Percentiles rank a stretch among this genome's conserved stretches.
phyloP scores from a whole-genome alignment of 1,140 invertebrate species.

The Zaprionus camerounensis region DNA sequence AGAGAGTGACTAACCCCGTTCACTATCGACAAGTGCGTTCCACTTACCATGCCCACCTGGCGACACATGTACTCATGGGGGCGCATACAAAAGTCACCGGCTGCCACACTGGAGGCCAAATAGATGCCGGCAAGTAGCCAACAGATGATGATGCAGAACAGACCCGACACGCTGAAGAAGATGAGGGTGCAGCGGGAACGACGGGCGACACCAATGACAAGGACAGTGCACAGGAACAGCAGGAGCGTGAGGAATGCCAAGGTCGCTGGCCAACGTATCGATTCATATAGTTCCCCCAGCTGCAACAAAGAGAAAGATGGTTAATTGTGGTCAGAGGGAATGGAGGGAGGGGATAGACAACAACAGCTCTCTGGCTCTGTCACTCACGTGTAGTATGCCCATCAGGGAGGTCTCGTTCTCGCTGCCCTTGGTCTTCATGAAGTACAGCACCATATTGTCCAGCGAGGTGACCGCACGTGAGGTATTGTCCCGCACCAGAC shows the following conservation, averaged over 20 bases:
- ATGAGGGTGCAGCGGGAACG: constrained; percentile 93
- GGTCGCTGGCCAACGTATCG: constrained; percentile 91
- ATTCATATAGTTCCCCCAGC: constrained; percentile 86
- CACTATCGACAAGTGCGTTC: neutral
- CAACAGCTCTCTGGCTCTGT: neutral
- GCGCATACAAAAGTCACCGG: constrained; percentile 90
- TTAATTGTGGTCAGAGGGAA: neutral
- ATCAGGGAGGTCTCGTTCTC: constrained; percentile 89
- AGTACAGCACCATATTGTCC: constrained; percentile 87
- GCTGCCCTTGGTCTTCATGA: constrained; percentile 88
- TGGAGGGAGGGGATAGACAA: neutral
- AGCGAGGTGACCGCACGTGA: constrained; percentile 86
- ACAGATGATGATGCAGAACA: constrained; percentile 92
- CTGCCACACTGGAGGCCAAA: constrained; percentile 88
- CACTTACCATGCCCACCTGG: constrained; percentile 82
- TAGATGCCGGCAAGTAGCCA: constrained; percentile 92
- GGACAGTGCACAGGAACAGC: constrained; percentile 91
- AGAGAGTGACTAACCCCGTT: neutral
- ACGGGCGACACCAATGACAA: constrained; percentile 92
- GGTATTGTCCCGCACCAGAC: constrained; percentile 88
- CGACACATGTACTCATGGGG: constrained; percentile 86
- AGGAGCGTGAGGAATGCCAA: constrained; percentile 91
- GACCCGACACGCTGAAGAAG: constrained; percentile 90
- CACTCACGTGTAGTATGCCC: constrained; percentile 86
- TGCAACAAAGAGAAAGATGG: constrained; percentile 21